A percentile compares a stretch with the other conserved stretches of the same genome.
These are phyloP conservation scores for Himalopsyche tibetana DNA, from an alignment of 2,888 invertebrate genomes.

Conservation along the genomic window DNA sequence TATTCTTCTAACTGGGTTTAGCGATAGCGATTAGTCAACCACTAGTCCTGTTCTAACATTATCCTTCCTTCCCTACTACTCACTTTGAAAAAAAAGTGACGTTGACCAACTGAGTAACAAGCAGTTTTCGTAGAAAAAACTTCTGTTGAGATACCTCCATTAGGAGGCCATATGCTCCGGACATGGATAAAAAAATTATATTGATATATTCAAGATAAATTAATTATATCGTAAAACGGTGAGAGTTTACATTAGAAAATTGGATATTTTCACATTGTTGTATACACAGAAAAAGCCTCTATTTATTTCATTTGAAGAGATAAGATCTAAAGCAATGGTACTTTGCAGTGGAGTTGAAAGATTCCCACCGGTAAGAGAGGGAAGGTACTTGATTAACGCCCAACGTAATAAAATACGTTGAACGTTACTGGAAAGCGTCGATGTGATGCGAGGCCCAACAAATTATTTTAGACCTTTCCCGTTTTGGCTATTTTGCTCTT, in stretches of 20 bases:
- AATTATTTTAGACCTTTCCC: conserved; percentile 43
- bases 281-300: neutral
- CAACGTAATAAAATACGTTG: neutral
- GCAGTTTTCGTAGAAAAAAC: too few species aligned
- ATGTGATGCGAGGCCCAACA: conserved; percentile 32
- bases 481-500: conserved; percentile 34
- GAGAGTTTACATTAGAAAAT: neutral
- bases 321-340: conserved; percentile 30
- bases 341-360: conserved; percentile 9
- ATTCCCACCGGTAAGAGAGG: neutral
- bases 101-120: too few species aligned
- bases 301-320: neutral
- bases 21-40: too few species aligned
- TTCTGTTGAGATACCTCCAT: too few species aligned
- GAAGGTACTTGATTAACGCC: conserved; percentile 27
- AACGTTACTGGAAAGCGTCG: conserved; percentile 40
- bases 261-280: neutral
- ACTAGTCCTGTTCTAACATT: too few species aligned
- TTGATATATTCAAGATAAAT: too few species aligned
- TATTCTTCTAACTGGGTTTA: too few species aligned
- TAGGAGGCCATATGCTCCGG: too few species aligned
- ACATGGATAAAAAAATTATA: too few species aligned
- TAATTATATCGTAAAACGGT: too few species aligned
- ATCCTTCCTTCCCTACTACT: too few species aligned
- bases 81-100: too few species aligned